Conservation (phyloP, 2,888 invertebrate genomes). For the Herminia tarsipennalis region DNA sequence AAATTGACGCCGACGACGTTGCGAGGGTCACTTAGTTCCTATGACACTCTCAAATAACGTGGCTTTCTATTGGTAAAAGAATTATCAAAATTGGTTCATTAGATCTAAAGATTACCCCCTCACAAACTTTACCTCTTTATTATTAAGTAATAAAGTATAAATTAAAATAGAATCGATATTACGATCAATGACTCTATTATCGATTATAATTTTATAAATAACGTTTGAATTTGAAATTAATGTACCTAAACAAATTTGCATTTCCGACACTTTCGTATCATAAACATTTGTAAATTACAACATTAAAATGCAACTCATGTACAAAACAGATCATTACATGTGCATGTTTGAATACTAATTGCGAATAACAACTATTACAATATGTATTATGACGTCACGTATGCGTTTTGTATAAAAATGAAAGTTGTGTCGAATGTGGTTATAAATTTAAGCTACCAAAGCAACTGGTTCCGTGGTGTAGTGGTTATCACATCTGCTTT, state of each 20-base stretch:
- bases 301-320: slow-evolving; percentile 18
- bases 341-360: slow-evolving; percentile 7
- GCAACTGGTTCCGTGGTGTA: slow-evolving; percentile 90
- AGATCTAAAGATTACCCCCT: no score
- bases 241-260: slow-evolving; percentile 10
- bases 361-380: slow-evolving; percentile 23
- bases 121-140: no score
- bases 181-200: no score
- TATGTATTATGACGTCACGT: slow-evolving; percentile 6
- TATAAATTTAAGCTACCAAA: background rate
- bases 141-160: no score
- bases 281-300: slow-evolving; percentile 25
- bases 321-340: slow-evolving; percentile 19
- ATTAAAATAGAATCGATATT: no score
- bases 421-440: slow-evolving; percentile 13
- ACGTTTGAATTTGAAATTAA: background rate
- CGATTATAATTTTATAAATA: background rate
- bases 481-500: slow-evolving; percentile 96
- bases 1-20: no score
- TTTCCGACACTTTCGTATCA: slow-evolving; percentile 22
- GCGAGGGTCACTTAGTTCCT: no score
- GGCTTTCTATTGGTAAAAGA: no score
- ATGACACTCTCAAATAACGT: no score
- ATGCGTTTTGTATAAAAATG: slow-evolving; percentile 12
- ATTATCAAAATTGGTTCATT: no score